Percentiles rank a stretch among this genome's conserved stretches.
Conservation (phyloP, 2,797 vertebrate species). For the Phalanger gymnotis region DNA sequence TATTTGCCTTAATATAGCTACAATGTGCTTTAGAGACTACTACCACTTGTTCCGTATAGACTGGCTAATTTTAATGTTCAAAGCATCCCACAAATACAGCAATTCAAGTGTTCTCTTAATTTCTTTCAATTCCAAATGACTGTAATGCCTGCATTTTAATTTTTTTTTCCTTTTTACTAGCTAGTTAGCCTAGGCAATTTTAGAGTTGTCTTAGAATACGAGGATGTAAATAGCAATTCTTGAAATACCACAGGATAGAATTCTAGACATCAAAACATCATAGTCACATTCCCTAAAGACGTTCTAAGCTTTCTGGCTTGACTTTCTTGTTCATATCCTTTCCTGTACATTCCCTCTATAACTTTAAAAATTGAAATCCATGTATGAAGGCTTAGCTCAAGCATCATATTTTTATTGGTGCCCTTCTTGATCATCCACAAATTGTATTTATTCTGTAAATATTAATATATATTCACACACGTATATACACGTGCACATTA, state of each 20-base stretch:
- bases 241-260: background rate
- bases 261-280: background rate
- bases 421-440: background rate
- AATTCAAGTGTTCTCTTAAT: constrained; percentile 27
- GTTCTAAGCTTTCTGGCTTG: background rate
- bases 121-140: constrained; percentile 37
- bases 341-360: background rate
- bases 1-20: background rate
- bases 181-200: constrained; percentile 4
- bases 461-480: background rate
- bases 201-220: background rate
- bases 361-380: background rate
- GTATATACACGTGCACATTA: background rate
- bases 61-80: constrained; percentile 36
- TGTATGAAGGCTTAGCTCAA: background rate
- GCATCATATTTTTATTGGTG: background rate
- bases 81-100: constrained; percentile 23
- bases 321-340: background rate
- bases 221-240: background rate
- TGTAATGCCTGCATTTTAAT: background rate
- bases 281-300: background rate
- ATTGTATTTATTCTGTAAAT: background rate
- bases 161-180: constrained; percentile 21
- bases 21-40: background rate
- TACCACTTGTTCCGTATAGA: background rate